Percentiles rank a stretch among this genome's conserved stretches.
phyloP scores from a whole-genome alignment of 2,797 vertebrate genomes.

The Emydoidea blandingii region DNA sequence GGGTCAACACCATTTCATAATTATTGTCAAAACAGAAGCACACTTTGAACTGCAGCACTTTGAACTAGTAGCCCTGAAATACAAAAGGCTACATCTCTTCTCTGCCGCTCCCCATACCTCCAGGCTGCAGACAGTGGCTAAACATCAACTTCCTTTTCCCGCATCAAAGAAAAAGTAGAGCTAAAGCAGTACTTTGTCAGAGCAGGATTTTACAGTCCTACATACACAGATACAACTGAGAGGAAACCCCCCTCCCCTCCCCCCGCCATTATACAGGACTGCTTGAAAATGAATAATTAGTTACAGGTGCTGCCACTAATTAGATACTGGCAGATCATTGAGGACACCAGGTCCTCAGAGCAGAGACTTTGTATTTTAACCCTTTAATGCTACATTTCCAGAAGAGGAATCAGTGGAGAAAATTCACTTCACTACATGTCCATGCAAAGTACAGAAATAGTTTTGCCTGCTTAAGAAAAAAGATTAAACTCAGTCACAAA shows the following conservation, averaged over 20 bases:
- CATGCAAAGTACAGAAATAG: conserved; percentile 43
- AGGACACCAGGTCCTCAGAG: conserved; percentile 66
- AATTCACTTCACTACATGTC: background rate
- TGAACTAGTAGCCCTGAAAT: conserved; percentile 21
- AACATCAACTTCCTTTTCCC: conserved; percentile 52
- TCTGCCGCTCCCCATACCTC: conserved; percentile 34
- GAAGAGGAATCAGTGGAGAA: background rate
- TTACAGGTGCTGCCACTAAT: conserved; percentile 75
- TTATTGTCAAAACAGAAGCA: background rate
- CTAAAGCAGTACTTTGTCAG: conserved; percentile 41
- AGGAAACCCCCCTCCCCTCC: background rate
- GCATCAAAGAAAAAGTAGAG: conserved; percentile 42
- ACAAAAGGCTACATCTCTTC: conserved; percentile 35
- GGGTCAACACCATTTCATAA: background rate
- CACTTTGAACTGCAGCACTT: background rate
- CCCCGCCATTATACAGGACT: conserved; percentile 51
- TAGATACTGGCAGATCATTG: conserved; percentile 63
- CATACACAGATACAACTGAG: conserved; percentile 25
- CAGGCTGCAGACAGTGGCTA: conserved; percentile 51
- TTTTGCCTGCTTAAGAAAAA: conserved; percentile 46
- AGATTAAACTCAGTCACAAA: conserved; percentile 20
- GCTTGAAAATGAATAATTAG: conserved; percentile 69
- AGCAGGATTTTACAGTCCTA: conserved; percentile 50
- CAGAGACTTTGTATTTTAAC: conserved; percentile 73
- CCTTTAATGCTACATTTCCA: conserved; percentile 70